Evolutionary conservation across 2,888 invertebrate genomes (phyloP), one percentile per base, ranked within the genome.

Genomic region (Corbicula japonica): DNA sequence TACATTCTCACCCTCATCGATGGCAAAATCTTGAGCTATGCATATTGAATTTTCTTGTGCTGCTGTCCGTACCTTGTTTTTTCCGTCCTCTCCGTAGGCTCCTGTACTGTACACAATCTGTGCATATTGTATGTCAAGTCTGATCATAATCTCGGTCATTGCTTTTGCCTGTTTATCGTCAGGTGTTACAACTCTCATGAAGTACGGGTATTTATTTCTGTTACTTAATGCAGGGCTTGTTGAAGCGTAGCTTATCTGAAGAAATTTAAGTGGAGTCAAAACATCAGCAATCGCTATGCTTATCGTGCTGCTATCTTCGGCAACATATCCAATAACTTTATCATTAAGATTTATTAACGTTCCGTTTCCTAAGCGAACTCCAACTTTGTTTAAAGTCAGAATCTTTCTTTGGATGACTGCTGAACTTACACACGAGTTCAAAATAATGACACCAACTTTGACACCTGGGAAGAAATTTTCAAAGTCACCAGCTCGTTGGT

Each of bases 101-200:
- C n/a, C n/a, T n/a, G n/a, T n/a, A 48, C 85, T 85, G 63, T 83
- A 82, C 4, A 85, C 72, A 52, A 80, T 58, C 44, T 85, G 85
- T 21, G 83, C 74, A 35, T 76, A 85, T 28, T 77, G 58, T 0
- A 70, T 75, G 0, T 56, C 35, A 1, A 85, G 50, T 21, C 70
- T 38, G 34, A 71, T 62, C 10, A 81, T 63, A 21, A 85, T 56
- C n/a, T 76, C 52, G 10, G 80, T 63, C 73, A 85, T 77, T 61
- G 5, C 62, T 52, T 8, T 62, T 26, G 62, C 63, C 62, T n/a
- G n/a, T n/a, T n/a, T n/a, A n/a, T n/a, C n/a, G n/a, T n/a, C n/a
- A n/a, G n/a, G n/a, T n/a, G n/a, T n/a, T n/a, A n/a, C n/a, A n/a
- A n/a, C n/a, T n/a, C n/a, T n/a, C n/a, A n/a, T n/a, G n/a, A n/a